These are phyloP conservation scores for Mionectes macconnelli DNA, from an alignment of 2,113 vertebrate species.

Conservation along the genomic window DNA sequence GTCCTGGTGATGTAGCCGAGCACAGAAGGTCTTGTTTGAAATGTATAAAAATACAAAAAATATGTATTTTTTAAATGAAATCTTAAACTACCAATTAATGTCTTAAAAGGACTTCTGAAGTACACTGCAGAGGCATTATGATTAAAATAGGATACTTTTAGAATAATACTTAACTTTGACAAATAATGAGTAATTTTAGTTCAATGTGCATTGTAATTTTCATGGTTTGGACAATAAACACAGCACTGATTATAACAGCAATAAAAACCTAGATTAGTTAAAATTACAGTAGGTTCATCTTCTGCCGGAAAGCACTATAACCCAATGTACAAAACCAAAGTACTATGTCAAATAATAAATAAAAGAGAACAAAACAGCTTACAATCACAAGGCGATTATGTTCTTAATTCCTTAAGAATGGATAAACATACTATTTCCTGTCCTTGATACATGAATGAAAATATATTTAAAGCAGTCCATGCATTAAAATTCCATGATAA, in stretches of 20 bases:
- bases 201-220: background rate
- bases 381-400: slow-evolving; percentile 41
- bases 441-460: background rate
- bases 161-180: background rate
- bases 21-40: background rate
- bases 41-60: background rate
- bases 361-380: slow-evolving; percentile 40
- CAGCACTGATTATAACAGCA: background rate
- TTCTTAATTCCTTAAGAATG: slow-evolving; percentile 37
- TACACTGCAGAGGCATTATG: rapidly evolving
- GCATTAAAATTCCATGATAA: background rate
- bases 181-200: background rate
- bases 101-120: background rate
- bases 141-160: background rate
- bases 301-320: background rate
- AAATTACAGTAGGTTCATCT: background rate
- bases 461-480: background rate
- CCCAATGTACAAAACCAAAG: background rate
- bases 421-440: slow-evolving; percentile 41
- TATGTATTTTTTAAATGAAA: background rate
- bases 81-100: background rate
- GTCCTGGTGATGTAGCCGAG: background rate
- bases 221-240: background rate
- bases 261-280: background rate
- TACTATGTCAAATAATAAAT: slow-evolving; percentile 33